Conservation (phyloP, 2,797 vertebrate genomes). For the Dipus sagitta region DNA sequence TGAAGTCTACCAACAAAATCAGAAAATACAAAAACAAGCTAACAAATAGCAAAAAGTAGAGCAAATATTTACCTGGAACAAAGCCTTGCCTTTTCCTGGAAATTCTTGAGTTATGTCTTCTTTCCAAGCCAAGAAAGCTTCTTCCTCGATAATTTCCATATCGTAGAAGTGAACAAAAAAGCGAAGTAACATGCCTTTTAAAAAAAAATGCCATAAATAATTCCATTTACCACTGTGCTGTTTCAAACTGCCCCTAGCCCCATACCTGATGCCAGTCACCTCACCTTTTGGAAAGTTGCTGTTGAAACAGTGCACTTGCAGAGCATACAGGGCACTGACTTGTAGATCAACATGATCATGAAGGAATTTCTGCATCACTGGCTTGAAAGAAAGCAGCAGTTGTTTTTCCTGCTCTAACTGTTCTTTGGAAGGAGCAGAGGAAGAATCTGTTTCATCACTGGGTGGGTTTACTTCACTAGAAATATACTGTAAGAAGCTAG, state of each 20-base stretch:
- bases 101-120: conserved; percentile 99
- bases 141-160: conserved; percentile 99
- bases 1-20: not conserved
- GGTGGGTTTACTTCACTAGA: conserved; percentile 95
- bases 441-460: conserved; percentile 93
- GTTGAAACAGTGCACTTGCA: conserved; percentile 98
- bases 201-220: not conserved
- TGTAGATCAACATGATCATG: conserved; percentile 98
- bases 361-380: conserved; percentile 99
- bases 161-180: conserved; percentile 99
- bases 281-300: conserved; percentile 97
- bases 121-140: conserved; percentile 99
- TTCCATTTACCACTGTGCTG: not conserved
- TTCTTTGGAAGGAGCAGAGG: conserved; percentile 95
- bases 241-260: rapidly evolving
- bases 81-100: conserved; percentile 99
- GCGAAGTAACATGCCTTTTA: conserved; percentile 97
- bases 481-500: conserved; percentile 98
- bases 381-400: conserved; percentile 97
- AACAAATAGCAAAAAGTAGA: not conserved
- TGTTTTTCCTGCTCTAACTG: conserved; percentile 97
- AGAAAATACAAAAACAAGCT: not conserved
- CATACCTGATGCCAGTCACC: rapidly evolving
- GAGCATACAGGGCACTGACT: conserved; percentile 98
- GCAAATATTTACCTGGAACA: conserved; percentile 93